These are phyloP conservation scores for Carettochelys insculpta DNA, from an alignment of 2,113 vertebrate species.

Conservation along the genomic window DNA sequence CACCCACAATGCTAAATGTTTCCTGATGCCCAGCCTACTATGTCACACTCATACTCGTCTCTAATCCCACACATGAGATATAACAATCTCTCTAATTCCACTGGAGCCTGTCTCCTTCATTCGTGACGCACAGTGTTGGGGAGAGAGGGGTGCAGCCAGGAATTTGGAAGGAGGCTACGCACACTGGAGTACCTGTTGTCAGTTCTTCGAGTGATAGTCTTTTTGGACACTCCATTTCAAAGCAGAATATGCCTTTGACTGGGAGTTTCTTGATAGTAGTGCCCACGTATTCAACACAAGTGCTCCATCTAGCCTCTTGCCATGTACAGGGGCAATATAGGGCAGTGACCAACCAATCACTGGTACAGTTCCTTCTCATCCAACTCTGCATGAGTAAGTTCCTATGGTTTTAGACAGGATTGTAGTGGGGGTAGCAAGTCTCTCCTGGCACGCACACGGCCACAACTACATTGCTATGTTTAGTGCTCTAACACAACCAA, in stretches of 20 bases:
- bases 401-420: neutral
- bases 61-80: neutral
- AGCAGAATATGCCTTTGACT: neutral
- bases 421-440: neutral
- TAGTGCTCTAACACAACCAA: neutral
- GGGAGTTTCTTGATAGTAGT: neutral
- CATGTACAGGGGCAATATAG: neutral
- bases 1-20: neutral
- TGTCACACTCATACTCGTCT: neutral
- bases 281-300: neutral
- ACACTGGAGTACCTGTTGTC: neutral
- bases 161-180: neutral
- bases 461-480: neutral
- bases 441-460: neutral
- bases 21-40: neutral
- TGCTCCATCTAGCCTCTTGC: neutral
- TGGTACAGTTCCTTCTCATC: neutral
- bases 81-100: neutral
- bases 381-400: neutral
- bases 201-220: neutral
- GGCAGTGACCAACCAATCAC: neutral
- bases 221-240: neutral
- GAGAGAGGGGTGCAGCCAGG: neutral
- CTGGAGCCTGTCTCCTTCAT: neutral
- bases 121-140: neutral